Base-by-base conservation (phyloP, 2,888 invertebrate species). In the Melipona bicolor region DNA sequence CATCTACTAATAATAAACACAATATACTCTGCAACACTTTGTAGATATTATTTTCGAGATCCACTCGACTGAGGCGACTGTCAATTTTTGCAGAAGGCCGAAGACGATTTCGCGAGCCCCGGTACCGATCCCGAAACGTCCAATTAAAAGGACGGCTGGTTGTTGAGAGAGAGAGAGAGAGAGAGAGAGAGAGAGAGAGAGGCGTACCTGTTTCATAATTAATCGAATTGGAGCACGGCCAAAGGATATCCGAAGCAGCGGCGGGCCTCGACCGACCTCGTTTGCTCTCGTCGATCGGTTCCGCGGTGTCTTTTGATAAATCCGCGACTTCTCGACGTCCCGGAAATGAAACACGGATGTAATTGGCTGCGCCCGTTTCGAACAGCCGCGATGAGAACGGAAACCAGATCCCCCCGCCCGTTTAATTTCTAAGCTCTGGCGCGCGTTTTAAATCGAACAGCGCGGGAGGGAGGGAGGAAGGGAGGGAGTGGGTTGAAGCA, bases 181-280 rank as follows among this genome's bases (percentile, higher is more conserved):
- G 32, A 32, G 32, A 32, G 32, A 32, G 32, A 32, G 32, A 32
- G 32, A 32, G 32, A 32, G 32, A 36, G 36, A 86, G 79, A 83
- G 87, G 81, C 84, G 87, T 89, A 84, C 84, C 89, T 86, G 89
- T 87, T 89, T 90, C 90, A 90, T 89, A 89, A 89, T 90, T 90
- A 89, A 90, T 90, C 87, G 86, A 89, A 90, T 90, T 90, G 89
- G 87, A 89, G 81, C 77, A 81, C 81, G 84, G 86, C 89, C 89
- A 89, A 89, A 89, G 86, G 84, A 74, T 89, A 89, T 83, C 75
- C 81, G 85, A 84, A 84, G 72, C 75, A 68, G 70, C 59, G 65
- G 77, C 79, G 83, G 70, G 86, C 68, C 88, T 83, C 78, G 88
- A 86, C 74, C 36, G 88, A 87, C 78, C 85, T 88, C 88, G 89